Conservation (phyloP, 1,140 invertebrate species). For the Drosophila setifemur region DNA sequence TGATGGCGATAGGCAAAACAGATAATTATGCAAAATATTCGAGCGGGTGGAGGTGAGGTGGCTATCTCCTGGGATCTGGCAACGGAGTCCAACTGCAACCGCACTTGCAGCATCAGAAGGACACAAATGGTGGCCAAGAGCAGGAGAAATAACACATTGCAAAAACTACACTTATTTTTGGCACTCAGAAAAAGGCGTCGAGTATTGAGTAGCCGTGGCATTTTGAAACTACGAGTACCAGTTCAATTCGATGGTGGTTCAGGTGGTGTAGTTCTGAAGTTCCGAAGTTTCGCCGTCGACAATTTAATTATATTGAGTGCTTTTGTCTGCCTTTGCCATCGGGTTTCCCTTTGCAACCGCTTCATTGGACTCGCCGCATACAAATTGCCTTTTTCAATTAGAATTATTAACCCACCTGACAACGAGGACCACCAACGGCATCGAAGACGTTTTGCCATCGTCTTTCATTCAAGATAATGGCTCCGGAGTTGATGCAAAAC, state of each 20-base stretch:
- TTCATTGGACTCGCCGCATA: slow-evolving; percentile 63
- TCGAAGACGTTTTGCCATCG: slow-evolving; percentile 28
- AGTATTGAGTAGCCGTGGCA: slow-evolving; percentile 46
- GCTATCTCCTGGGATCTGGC: neutral
- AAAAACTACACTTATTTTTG: slow-evolving; percentile 56
- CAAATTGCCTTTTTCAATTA: slow-evolving; percentile 80
- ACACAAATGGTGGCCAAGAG: slow-evolving; percentile 23
- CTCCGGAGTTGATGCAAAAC: slow-evolving; percentile 59
- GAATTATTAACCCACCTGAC: slow-evolving; percentile 71
- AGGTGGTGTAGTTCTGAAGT: slow-evolving; percentile 1
- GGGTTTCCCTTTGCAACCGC: slow-evolving; percentile 3
- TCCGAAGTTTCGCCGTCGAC: slow-evolving; percentile 23
- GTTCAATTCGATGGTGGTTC: neutral
- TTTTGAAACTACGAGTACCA: slow-evolving; percentile 43
- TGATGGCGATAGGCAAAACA: slow-evolving; percentile 36
- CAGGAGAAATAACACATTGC: slow-evolving; percentile 17
- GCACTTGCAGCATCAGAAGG: slow-evolving; percentile 1
- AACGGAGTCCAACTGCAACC: neutral
- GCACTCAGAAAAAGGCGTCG: slow-evolving; percentile 35
- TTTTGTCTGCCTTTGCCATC: slow-evolving; percentile 48
- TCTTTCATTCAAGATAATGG: slow-evolving; percentile 22
- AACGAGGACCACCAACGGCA: slow-evolving; percentile 4
- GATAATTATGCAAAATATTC: slow-evolving; percentile 62
- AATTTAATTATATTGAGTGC: slow-evolving; percentile 80
- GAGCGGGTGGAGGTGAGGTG: neutral